These are phyloP conservation scores for Acleris holmiana DNA, from an alignment of 2,888 invertebrate genomes.

Conservation along the genomic window DNA sequence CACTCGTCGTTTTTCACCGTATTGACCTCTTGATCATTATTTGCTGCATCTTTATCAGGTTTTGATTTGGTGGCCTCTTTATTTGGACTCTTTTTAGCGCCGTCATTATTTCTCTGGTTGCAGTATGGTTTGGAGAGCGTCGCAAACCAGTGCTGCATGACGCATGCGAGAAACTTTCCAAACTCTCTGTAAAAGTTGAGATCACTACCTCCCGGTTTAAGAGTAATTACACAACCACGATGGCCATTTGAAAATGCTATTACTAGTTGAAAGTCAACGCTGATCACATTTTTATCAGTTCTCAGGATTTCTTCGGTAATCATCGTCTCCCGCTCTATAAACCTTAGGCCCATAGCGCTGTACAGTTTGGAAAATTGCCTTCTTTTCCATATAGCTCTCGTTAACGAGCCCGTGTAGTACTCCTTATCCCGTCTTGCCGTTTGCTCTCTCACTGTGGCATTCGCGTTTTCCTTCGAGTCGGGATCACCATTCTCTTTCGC, in stretches of 20 bases:
- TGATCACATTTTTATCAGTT: conserved; percentile 43
- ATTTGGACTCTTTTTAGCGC: conserved; percentile 4
- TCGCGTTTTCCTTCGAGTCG: neutral
- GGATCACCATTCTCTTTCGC: neutral
- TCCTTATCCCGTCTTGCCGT: conserved; percentile 46
- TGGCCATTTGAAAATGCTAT: conserved; percentile 43
- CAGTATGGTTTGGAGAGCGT: conserved; percentile 49
- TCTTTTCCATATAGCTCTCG: conserved; percentile 62
- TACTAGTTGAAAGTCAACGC: conserved; percentile 54
- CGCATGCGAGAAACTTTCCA: conserved; percentile 57
- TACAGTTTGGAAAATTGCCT: conserved; percentile 50
- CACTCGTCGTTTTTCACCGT: neutral
- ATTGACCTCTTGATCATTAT: neutral
- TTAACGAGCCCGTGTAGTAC: conserved; percentile 50
- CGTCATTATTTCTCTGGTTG: neutral
- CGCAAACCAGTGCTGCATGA: conserved; percentile 56
- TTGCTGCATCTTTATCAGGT: too few relatives aligned
- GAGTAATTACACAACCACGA: conserved; percentile 44
- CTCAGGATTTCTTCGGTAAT: conserved; percentile 60
- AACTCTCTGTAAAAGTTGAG: conserved; percentile 53
- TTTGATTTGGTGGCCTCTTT: conserved; percentile 11
- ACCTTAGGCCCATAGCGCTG: conserved; percentile 41
- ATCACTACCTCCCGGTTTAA: conserved; percentile 52
- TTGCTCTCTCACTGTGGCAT: neutral
- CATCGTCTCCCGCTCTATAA: conserved; percentile 53